These are phyloP conservation scores for Coelopa pilipes DNA, from an alignment of 2,888 invertebrate species.

Conservation along the genomic window DNA sequence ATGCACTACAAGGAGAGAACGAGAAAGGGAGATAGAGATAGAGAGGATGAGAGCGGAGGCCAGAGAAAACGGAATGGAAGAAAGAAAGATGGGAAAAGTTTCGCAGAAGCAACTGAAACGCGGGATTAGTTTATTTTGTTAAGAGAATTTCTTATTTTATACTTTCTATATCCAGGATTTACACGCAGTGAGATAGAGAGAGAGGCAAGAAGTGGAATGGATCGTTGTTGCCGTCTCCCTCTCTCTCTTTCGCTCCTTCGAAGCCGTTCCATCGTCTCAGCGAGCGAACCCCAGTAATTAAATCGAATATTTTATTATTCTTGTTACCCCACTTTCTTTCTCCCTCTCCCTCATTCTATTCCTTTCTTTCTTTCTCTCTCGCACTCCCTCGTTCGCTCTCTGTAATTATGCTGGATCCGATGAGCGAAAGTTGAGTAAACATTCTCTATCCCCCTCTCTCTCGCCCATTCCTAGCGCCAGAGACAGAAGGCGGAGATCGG, in stretches of 20 bases:
- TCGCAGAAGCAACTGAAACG: slow-evolving; percentile 11
- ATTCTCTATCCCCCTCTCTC: too few species aligned
- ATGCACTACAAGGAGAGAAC: not conserved
- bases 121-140: slow-evolving; percentile 31
- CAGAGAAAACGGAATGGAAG: not conserved
- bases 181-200: too few species aligned
- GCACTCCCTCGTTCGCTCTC: too few species aligned
- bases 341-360: not conserved
- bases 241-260: too few species aligned
- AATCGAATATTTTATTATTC: slow-evolving; percentile 20
- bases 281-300: not conserved
- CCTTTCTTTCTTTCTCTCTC: too few species aligned
- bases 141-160: slow-evolving; percentile 27
- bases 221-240: too few species aligned
- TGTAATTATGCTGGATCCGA: too few species aligned
- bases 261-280: too few species aligned
- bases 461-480: too few species aligned
- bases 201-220: too few species aligned
- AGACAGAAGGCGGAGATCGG: too few species aligned
- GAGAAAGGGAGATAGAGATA: not conserved
- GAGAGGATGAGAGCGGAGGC: not conserved
- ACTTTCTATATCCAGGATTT: slow-evolving; percentile 11
- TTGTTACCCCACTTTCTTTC: not conserved
- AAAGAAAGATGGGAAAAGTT: slow-evolving; percentile 14
- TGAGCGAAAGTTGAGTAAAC: too few species aligned